Evolutionary conservation across 2,113 vertebrate genomes (phyloP), one percentile per base, ranked within the genome.

Genomic region (Thunnus maccoyii): DNA sequence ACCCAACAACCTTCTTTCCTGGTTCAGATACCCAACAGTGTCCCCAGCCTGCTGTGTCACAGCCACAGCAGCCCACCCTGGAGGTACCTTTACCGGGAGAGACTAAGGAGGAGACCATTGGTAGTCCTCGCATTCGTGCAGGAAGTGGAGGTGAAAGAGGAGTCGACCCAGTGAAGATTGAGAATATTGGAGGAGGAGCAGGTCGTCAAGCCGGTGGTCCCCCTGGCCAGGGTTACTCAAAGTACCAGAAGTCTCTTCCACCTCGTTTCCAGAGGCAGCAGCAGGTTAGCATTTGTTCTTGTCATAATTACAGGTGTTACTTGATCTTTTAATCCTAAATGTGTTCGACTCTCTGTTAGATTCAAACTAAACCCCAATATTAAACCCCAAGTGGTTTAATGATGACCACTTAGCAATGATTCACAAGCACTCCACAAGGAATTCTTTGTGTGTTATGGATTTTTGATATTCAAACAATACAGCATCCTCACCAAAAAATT

Each of bases 241-340:
- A 98, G 85, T 98, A 97, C 85, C 97, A 98, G 90, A 98, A 98
- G 90, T 97, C 96, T 0, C 93, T 98, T 80, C 97, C 97, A 0
- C 97, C 97, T 52, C 96, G 97, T 60, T 98, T 98, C 89, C 97
- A 98, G 92, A 95, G 97, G 76, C 97, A 98, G 80, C 97, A 98
- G 79, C 97, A 98, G 96, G 97, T 97, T 51, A 84, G 87, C 18
- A 44, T 70, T 14, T 41, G 10, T 15, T 16, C 18, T 54, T 52
- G 3, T 50, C 6, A 63, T 17, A 5, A 44, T 30, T 15, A 32
- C 32, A 63, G 5, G 4, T 72, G 27, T 57, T 57, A 4, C 3
- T 66, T 48, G 2, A 67, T 25, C 47, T 4, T 50, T 52, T 4
- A 2, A 47, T 47, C 54, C 3, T 58, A 18, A 18, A 64, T 41